Percentiles rank a stretch among this genome's conserved stretches.
These are phyloP conservation scores for Myrmecophaga tridactyla DNA, from an alignment of 2,113 vertebrate genomes.

Conservation along the genomic window DNA sequence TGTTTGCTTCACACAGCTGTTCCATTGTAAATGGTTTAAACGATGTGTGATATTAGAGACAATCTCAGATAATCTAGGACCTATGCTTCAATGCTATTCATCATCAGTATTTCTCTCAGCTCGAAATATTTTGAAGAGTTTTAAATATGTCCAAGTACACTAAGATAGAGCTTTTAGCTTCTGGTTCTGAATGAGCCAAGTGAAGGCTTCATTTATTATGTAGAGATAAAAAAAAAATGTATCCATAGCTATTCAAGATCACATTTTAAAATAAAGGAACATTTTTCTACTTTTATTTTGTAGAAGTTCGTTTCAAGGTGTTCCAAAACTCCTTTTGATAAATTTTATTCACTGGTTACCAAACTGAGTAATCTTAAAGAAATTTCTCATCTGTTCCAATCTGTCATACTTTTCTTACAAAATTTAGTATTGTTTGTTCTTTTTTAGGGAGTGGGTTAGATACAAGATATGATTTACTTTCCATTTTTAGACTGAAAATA, in stretches of 20 bases:
- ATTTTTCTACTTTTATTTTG: conserved; percentile 37
- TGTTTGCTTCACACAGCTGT: not conserved
- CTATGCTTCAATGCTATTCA: not conserved
- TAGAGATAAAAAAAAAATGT: not conserved
- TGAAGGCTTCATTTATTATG: not conserved
- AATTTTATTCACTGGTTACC: conserved; percentile 40
- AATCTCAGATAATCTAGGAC: not conserved
- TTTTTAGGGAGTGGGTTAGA: not conserved
- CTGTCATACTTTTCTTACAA: not conserved
- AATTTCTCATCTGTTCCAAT: not conserved
- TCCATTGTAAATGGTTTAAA: not conserved
- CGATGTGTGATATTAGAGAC: not conserved
- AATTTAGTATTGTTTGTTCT: not conserved
- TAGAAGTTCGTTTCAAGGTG: conserved; percentile 14
- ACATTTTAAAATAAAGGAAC: conserved; percentile 24
- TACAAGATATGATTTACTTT: not conserved
- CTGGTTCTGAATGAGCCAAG: not conserved
- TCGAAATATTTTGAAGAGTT: conserved; percentile 35
- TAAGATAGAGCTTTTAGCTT: not conserved
- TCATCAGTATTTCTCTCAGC: not conserved
- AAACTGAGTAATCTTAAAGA: conserved; percentile 2
- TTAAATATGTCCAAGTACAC: not conserved
- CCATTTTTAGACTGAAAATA: conserved; percentile 19
- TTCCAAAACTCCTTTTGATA: conserved; percentile 27
- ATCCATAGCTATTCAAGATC: not conserved